Evolutionary conservation across 2,113 vertebrate genomes (phyloP).

Genomic region (Tretioscincus oriximinensis): DNA sequence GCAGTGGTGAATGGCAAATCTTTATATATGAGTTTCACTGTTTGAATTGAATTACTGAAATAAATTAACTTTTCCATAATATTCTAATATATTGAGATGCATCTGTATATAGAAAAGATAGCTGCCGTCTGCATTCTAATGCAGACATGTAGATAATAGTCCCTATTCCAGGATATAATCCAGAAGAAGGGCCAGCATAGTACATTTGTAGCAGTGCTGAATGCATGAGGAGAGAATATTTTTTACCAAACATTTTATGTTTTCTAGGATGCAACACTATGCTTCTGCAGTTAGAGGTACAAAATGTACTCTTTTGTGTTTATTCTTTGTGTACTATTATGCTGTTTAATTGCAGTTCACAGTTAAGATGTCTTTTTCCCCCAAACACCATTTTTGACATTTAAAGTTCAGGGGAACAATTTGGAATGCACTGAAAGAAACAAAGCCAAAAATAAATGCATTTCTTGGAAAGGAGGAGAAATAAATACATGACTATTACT

Average conservation of each 20-base stretch:
- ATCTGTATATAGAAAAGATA: too few species aligned
- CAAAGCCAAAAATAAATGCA: slow-evolving; percentile 1
- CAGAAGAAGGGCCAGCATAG: too few species aligned
- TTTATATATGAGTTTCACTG: too few species aligned
- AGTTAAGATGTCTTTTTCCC: background rate
- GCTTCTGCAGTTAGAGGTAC: slow-evolving; percentile 18
- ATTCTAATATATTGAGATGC: too few species aligned
- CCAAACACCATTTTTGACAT: slow-evolving; percentile 45
- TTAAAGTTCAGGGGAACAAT: slow-evolving; percentile 49
- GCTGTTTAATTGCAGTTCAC: slow-evolving; percentile 15
- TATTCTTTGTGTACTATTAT: slow-evolving; percentile 15
- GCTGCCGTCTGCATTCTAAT: too few species aligned
- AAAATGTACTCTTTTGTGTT: slow-evolving; percentile 32
- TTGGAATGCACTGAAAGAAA: slow-evolving; percentile 7
- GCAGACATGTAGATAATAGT: too few species aligned
- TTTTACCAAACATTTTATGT: slow-evolving; percentile 22
- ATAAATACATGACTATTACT: background rate
- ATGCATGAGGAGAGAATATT: background rate
- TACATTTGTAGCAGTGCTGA: slow-evolving; percentile 43
- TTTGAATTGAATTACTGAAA: too few species aligned
- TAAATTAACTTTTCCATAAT: too few species aligned
- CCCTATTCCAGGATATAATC: too few species aligned
- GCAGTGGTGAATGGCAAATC: too few species aligned
- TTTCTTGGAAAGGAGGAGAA: slow-evolving; percentile 14
- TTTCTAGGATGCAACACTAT: slow-evolving; percentile 50